Evolutionary conservation across 1,140 invertebrate species (phyloP).

Genomic region (Rhagoletis pomonella): DNA sequence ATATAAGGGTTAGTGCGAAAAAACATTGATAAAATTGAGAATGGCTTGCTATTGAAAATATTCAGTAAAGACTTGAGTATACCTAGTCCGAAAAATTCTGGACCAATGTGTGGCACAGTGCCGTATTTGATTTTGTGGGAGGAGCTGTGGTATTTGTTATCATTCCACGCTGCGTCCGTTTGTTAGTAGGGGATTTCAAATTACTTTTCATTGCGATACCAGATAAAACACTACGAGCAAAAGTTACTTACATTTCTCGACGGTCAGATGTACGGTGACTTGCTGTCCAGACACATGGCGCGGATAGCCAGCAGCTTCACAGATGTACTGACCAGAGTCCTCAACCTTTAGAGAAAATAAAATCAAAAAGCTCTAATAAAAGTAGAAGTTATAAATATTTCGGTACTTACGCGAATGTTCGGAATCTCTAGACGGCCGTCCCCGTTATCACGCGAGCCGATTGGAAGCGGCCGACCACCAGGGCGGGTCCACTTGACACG

Average conservation of each 20-base stretch:
- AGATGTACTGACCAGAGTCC: constrained; percentile 87
- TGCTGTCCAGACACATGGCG: constrained; percentile 75
- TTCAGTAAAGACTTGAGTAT: constrained; percentile 35
- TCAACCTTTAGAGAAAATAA: constrained; percentile 75
- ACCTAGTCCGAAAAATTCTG: constrained; percentile 74
- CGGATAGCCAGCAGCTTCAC: constrained; percentile 83
- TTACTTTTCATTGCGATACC: neutral
- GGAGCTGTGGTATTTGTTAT: constrained; percentile 66
- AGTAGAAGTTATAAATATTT: neutral
- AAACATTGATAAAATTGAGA: neutral
- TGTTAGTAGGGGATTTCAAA: neutral
- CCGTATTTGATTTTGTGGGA: constrained; percentile 71
- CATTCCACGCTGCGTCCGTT: constrained; percentile 73
- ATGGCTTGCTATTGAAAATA: neutral
- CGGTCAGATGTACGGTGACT: constrained; percentile 80
- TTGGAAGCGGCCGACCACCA: constrained; percentile 82
- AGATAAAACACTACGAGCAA: neutral
- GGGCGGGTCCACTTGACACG: constrained; percentile 85
- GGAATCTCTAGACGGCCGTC: constrained; percentile 90
- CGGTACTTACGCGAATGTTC: constrained; percentile 82
- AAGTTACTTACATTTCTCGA: constrained; percentile 83
- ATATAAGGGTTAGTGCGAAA: neutral
- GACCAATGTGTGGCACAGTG: constrained; percentile 71
- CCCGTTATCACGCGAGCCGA: constrained; percentile 79
- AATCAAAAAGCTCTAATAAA: neutral